These are phyloP conservation scores for Indicator maculatus DNA, from an alignment of 2,113 vertebrate genomes.

Conservation along the genomic window DNA sequence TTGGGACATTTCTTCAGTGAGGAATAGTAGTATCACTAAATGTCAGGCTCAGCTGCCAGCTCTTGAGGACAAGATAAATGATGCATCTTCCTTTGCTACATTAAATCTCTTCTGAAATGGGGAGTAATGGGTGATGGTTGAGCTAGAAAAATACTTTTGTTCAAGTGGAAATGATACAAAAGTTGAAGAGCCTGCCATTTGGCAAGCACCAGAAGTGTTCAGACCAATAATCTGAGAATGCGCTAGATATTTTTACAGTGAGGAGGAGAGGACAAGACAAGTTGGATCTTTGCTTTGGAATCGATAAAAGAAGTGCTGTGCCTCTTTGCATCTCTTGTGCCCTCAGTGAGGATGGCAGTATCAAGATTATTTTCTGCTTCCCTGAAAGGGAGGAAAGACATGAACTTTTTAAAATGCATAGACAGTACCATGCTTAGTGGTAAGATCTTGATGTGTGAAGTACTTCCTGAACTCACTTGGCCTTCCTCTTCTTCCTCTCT, in stretches of 20 bases:
- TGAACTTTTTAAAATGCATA: neutral
- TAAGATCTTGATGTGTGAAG: neutral
- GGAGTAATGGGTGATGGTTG: neutral
- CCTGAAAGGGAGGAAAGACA: neutral
- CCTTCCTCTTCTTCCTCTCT: neutral
- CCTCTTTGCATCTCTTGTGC: neutral
- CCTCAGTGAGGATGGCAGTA: neutral
- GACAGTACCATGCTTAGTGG: neutral
- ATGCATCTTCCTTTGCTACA: neutral
- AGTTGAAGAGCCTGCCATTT: neutral
- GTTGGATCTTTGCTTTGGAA: neutral
- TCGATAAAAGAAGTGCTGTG: neutral
- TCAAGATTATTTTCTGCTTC: neutral
- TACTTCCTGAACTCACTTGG: neutral
- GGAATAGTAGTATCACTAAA: neutral
- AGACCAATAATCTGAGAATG: conserved; percentile 28
- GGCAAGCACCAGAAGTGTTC: neutral
- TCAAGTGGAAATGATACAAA: conserved; percentile 25
- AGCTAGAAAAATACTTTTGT: conserved; percentile 31
- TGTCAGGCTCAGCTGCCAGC: conserved; percentile 48
- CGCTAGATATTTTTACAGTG: neutral
- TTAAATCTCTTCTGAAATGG: conserved; percentile 15
- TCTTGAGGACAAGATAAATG: conserved; percentile 24
- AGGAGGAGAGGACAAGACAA: neutral
- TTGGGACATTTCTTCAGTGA: neutral